Conservation (phyloP, 2,888 invertebrate species). For the Barypeithes pellucidus region DNA sequence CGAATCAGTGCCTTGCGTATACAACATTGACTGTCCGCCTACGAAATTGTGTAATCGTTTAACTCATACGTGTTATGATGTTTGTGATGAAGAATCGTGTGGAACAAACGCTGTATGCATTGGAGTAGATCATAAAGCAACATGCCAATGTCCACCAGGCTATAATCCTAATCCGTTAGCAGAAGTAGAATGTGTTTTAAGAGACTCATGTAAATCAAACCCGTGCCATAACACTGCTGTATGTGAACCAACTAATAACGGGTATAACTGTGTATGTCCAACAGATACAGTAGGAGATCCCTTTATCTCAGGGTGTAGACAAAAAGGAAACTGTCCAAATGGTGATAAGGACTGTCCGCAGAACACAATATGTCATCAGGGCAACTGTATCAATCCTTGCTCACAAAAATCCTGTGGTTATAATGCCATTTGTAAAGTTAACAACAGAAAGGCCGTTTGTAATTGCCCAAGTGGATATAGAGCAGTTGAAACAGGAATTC, state of each 20-base stretch:
- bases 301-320: slow-evolving; percentile 81
- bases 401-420: slow-evolving; percentile 83
- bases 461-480: slow-evolving; percentile 85
- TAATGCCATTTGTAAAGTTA: slow-evolving; percentile 87
- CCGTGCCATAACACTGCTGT: slow-evolving; percentile 88
- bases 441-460: slow-evolving; percentile 85
- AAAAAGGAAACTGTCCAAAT: slow-evolving; percentile 83
- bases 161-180: slow-evolving; percentile 86
- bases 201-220: slow-evolving; percentile 83
- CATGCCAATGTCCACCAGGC: slow-evolving; percentile 91
- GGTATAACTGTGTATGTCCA: slow-evolving; percentile 87
- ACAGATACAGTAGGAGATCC: slow-evolving; percentile 85
- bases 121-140: slow-evolving; percentile 86
- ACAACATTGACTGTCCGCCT: slow-evolving; percentile 87
- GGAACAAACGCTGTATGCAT: slow-evolving; percentile 92
- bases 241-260: slow-evolving; percentile 78
- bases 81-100: slow-evolving; percentile 87
- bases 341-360: slow-evolving; percentile 84
- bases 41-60: slow-evolving; percentile 87
- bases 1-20: slow-evolving; percentile 87
- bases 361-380: slow-evolving; percentile 81
- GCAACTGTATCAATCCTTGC: slow-evolving; percentile 87
- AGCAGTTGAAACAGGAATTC: slow-evolving; percentile 76
- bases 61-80: slow-evolving; percentile 86
- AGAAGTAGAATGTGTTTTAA: slow-evolving; percentile 84